phyloP scores from a whole-genome alignment of 2,797 vertebrate genomes.

The Apodemus agrarius region DNA sequence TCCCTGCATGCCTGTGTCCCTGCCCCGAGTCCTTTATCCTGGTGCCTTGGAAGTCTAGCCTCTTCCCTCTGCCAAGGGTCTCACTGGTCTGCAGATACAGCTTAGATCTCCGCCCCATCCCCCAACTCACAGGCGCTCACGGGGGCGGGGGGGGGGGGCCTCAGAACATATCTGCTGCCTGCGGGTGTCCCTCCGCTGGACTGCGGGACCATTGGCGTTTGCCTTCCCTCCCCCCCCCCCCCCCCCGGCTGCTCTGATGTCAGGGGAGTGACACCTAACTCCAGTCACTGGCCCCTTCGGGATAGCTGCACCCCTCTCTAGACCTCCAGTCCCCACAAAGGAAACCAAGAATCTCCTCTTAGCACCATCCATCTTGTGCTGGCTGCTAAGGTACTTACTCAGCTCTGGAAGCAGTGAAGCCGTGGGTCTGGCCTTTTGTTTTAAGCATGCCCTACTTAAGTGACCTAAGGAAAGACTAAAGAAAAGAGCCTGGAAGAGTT shows the following conservation, averaged over 20 bases:
- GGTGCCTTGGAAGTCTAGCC: neutral
- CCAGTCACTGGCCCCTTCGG: neutral
- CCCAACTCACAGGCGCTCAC: too few species aligned
- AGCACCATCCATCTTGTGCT: neutral
- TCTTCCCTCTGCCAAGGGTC: neutral
- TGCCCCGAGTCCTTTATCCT: neutral
- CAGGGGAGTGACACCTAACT: rapidly evolving
- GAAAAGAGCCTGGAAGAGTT: neutral
- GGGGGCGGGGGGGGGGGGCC: rapidly evolving
- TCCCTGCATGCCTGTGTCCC: neutral
- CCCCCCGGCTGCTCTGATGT: neutral
- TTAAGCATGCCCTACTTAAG: neutral
- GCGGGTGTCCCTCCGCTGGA: neutral
- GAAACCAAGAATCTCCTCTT: neutral
- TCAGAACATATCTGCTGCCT: neutral
- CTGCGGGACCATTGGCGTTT: neutral
- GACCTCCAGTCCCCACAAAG: neutral
- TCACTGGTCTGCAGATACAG: neutral
- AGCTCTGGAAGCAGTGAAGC: neutral
- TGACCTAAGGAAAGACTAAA: constrained; percentile 15
- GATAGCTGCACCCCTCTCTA: neutral
- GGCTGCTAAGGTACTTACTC: neutral
- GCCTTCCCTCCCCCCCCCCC: neutral
- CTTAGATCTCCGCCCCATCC: too few species aligned
- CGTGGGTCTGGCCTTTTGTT: neutral